These are phyloP conservation scores for Drosophila kohkoa DNA, from an alignment of 1,140 invertebrate species.

Conservation along the genomic window DNA sequence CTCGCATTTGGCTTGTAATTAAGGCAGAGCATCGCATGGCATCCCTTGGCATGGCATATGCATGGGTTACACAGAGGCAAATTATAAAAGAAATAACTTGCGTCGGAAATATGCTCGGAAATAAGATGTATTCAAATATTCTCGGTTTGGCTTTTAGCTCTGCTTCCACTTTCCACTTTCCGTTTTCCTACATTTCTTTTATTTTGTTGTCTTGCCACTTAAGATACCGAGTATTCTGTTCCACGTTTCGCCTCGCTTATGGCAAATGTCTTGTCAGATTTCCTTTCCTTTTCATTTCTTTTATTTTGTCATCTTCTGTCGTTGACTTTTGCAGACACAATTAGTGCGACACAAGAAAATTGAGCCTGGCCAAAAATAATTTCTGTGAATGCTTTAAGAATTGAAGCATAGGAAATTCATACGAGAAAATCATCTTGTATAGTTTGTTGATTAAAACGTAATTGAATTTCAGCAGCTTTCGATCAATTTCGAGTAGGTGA, in stretches of 20 bases:
- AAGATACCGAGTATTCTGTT: conserved; percentile 3
- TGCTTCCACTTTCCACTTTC: conserved; percentile 31
- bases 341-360: conserved; percentile 45
- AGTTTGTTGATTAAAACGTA: not conserved
- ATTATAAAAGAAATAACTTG: conserved; percentile 69
- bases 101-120: conserved; percentile 49
- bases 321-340: conserved; percentile 56
- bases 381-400: conserved; percentile 1
- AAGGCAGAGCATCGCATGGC: conserved; percentile 51
- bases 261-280: conserved; percentile 43
- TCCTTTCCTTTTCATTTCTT: conserved; percentile 3
- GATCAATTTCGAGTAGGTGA: not conserved
- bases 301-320: conserved; percentile 39
- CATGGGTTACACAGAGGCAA: conserved; percentile 26
- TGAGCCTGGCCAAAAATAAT: conserved; percentile 28
- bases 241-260: conserved; percentile 13
- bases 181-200: conserved; percentile 19
- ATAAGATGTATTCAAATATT: conserved; percentile 59
- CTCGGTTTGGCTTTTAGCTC: conserved; percentile 16
- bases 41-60: conserved; percentile 33
- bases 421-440: not conserved
- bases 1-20: conserved; percentile 68
- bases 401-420: not conserved
- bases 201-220: conserved; percentile 15
- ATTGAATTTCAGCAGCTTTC: not conserved